Evolutionary conservation across 2,888 invertebrate genomes (phyloP).

Genomic region (Cephonodes hylas): DNA sequence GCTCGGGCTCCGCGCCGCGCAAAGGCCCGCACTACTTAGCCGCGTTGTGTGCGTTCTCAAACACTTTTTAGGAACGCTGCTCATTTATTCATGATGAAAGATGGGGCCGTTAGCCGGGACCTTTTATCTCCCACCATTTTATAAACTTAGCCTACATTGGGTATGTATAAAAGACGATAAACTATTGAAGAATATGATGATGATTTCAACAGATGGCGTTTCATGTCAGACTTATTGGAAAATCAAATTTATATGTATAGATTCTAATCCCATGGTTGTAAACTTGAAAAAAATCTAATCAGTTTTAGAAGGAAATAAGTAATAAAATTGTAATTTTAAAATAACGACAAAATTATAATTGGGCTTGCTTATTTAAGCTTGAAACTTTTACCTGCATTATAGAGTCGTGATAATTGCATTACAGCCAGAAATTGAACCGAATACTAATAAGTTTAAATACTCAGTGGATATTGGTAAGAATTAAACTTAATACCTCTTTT

Average conservation of each 20-base stretch:
- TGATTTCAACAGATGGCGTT: neutral
- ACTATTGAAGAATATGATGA: neutral
- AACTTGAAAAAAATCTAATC: no score
- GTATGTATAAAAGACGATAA: neutral
- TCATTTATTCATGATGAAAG: conserved; percentile 59
- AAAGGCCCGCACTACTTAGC: conserved; percentile 39
- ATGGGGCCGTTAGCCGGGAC: conserved; percentile 10
- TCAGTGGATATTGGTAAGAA: no score
- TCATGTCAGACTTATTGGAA: neutral
- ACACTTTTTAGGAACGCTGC: conserved; percentile 58
- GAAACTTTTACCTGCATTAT: no score
- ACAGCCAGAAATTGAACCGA: no score
- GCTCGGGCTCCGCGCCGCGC: conserved; percentile 30
- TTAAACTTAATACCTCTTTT: no score
- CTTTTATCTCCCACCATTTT: neutral
- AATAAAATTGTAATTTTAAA: no score
- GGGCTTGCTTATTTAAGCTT: no score
- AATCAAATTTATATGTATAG: neutral
- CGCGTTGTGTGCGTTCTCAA: conserved; percentile 58
- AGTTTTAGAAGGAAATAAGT: no score
- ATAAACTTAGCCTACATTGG: neutral
- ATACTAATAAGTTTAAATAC: no score
- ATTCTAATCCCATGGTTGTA: no score
- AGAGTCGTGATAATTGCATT: no score
- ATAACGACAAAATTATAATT: no score